Percentiles rank a stretch among this genome's conserved stretches.
phyloP scores from a whole-genome alignment of 2,888 invertebrate species.

The Ephialtes manifestator region DNA sequence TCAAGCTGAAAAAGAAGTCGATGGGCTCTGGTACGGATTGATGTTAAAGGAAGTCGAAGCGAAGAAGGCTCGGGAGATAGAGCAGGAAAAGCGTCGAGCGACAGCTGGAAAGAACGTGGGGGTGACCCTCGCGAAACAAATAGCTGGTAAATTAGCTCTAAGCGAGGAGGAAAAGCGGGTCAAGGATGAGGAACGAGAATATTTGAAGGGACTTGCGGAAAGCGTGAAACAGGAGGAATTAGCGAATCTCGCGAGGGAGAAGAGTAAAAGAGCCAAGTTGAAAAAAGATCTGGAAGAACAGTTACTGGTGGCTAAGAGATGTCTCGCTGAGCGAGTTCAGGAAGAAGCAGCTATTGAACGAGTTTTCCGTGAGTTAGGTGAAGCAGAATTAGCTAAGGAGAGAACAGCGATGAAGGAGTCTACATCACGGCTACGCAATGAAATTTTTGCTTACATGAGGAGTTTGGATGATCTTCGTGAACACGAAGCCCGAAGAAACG shows the following conservation, averaged over 20 bases:
- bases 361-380: constrained; percentile 67
- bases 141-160: constrained; percentile 76
- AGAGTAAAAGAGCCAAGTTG: constrained; percentile 72
- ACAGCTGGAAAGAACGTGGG: constrained; percentile 57
- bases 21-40: constrained; percentile 89
- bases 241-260: constrained; percentile 71
- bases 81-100: constrained; percentile 71
- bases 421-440: constrained; percentile 74
- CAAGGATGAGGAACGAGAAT: constrained; percentile 76
- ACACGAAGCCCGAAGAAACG: constrained; percentile 72
- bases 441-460: constrained; percentile 77
- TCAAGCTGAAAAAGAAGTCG: constrained; percentile 87
- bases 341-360: constrained; percentile 75
- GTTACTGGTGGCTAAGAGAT: constrained; percentile 72
- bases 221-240: constrained; percentile 73
- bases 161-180: constrained; percentile 72
- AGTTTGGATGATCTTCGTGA: constrained; percentile 76
- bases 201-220: constrained; percentile 73
- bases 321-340: constrained; percentile 73
- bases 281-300: constrained; percentile 80
- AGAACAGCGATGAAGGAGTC: constrained; percentile 64
- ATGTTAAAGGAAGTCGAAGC: constrained; percentile 88
- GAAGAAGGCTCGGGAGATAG: constrained; percentile 74
- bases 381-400: constrained; percentile 75
- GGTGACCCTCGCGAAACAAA: constrained; percentile 75